Base-by-base conservation (phyloP, 1,140 invertebrate species). In the Vanessa atalanta region DNA sequence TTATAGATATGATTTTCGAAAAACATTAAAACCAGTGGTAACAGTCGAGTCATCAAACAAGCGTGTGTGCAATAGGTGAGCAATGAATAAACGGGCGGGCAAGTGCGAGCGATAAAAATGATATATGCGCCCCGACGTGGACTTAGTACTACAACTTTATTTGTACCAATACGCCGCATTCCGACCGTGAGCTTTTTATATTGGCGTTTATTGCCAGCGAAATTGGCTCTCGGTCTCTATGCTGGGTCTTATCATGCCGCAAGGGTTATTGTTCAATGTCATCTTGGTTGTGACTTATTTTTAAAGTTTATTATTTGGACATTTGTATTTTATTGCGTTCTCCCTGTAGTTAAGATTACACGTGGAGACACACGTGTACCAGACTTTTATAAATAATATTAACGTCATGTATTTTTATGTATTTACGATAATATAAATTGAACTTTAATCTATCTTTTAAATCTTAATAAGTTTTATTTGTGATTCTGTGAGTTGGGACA, bases 21-120 rank as follows among this genome's bases (percentile, higher is more conserved):
- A 60, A 53, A 65, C 64, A 67, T 65, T 70, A 70, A 80, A 76
- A 81, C 70, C 72, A 75, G 47, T 78, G 71, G 78, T 76, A 81
- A 73, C 66, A 77, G 47, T 60, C 74, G 55, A 83, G 76, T 80
- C 83, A 80, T 85, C 82, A 85, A 72, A 80, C 68, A 73, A 78
- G 78, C 73, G 70, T 83, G 82, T 86, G 83, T 88, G 88, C 87
- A 91, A 89, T 93, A 92, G 88, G 91, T 90, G 87, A 88, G 85
- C 88, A 90, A 90, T 93, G 89, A 93, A 92, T 90, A 91, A 90
- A 83, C 84, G 85, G 78, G 70, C 83, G 84, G 80, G 80, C 81
- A 85, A 86, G 86, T 85, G 82, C 82, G 81, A 83, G 84, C 88
- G 90, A 93, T 93, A 92, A 93, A 93, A 93, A 91, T 93, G 90